Percentiles rank a stretch among this genome's conserved stretches.
Conservation (phyloP, 1,140 invertebrate genomes). For the Eufriesea mexicana region DNA sequence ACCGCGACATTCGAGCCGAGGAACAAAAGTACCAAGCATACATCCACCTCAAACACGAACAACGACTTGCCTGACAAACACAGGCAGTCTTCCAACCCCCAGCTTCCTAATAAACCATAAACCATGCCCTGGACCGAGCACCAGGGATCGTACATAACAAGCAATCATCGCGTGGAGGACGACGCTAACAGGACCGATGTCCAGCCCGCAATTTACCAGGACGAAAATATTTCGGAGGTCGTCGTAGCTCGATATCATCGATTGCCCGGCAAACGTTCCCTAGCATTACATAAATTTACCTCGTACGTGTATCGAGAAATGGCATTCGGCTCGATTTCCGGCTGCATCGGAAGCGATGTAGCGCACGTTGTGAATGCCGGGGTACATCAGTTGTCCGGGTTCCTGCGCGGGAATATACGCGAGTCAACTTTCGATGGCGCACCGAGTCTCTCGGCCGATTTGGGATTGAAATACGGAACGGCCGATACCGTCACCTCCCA, state of each 20-base stretch:
- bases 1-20: too few species aligned
- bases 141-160: background rate
- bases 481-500: background rate
- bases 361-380: constrained; percentile 84
- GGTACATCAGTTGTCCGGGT: constrained; percentile 84
- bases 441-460: background rate
- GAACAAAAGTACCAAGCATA: too few species aligned
- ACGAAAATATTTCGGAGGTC: constrained; percentile 12
- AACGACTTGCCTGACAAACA: too few species aligned
- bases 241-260: constrained; percentile 43
- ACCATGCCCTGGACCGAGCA: background rate
- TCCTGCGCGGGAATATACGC: constrained; percentile 76
- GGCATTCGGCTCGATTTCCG: constrained; percentile 85
- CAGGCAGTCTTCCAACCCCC: background rate
- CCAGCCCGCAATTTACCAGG: background rate
- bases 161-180: background rate
- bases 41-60: background rate
- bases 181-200: background rate
- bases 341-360: constrained; percentile 86
- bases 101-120: background rate
- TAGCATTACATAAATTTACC: constrained; percentile 77
- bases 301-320: constrained; percentile 85
- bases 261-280: background rate
- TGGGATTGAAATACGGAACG: constrained; percentile 17
- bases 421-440: constrained; percentile 58